Base-by-base conservation (phyloP, 1,140 invertebrate species). In the Hermatobates lingyangjiaoensis region DNA sequence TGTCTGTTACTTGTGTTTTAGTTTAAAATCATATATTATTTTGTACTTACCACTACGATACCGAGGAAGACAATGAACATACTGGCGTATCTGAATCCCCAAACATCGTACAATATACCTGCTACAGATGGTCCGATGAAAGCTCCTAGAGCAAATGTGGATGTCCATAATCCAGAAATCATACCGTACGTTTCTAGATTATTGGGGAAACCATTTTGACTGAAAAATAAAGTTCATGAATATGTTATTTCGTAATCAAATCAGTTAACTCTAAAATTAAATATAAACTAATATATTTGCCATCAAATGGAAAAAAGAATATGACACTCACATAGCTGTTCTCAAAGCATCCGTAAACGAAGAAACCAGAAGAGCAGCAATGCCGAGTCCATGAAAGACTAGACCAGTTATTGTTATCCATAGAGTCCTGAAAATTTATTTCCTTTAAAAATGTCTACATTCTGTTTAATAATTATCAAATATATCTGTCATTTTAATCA, bases 81-180 rank as follows among this genome's bases (percentile, higher is more conserved):
- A 0, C 80, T 79, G 0, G 76, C 76, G 54, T 74, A 72, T 51
- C 73, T 62, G 61, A 87, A 89, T 1, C 80, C 80, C 38, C 83
- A 74, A 45, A 67, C 71, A 56, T 89, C 82, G 53, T 79, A 76
- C 0, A 89, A 69, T 34, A 84, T 72, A 5, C 84, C 84, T 27
- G 79, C 81, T 0, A 85, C 67, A 1, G 81, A 83, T 1, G 83
- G 83, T 0, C 84, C 84, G 25, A 87, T 77, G 63, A 87, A 87
- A 24, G 82, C 82, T n/a, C 85, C 85, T 0, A 88, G 67, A 1
- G 87, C 85, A 62, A 87, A 87, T 0, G 81, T 78, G 12, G 83
- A 87, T 0, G 85, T 87, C 83, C 84, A 88, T 38, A 89, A 68
- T 1, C 82, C 83, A 2, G 85, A 88, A 42, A 89, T 79, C 25